Evolutionary conservation across 2,888 invertebrate genomes (phyloP).

Genomic region (Luperina nickerlii): DNA sequence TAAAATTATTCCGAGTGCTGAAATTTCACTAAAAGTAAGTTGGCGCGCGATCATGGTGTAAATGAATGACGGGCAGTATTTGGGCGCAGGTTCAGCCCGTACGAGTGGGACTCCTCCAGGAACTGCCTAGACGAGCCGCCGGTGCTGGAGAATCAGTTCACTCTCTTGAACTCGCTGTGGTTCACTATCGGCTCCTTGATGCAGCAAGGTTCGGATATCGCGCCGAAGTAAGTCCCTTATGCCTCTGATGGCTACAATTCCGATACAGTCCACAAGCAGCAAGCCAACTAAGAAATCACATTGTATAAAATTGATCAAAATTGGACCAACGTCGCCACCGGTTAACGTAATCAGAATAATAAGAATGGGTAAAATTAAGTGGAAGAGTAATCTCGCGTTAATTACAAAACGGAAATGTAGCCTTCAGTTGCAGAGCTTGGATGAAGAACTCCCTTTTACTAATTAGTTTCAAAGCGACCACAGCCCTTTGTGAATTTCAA

Average conservation of each 20-base stretch:
- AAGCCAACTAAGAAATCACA: conserved; percentile 30
- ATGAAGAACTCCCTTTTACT: conserved; percentile 84
- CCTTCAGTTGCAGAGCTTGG: conserved; percentile 82
- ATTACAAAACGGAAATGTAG: conserved; percentile 82
- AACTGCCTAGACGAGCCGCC: conserved; percentile 96
- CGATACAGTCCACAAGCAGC: conserved; percentile 58
- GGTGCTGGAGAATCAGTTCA: conserved; percentile 97
- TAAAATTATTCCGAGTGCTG: conserved; percentile 30
- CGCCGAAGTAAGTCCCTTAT: conserved; percentile 94
- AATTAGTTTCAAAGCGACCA: conserved; percentile 89
- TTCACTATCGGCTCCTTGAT: conserved; percentile 98
- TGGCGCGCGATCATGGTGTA: conserved; percentile 57
- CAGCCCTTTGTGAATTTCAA: conserved; percentile 88
- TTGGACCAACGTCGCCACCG: conserved; percentile 25
- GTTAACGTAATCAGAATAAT: conserved; percentile 52
- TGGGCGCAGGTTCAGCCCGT: conserved; percentile 95
- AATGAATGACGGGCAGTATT: conserved; percentile 82
- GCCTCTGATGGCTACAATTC: conserved; percentile 80
- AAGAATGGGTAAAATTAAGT: conserved; percentile 62
- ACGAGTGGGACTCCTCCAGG: conserved; percentile 98
- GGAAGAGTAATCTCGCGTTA: conserved; percentile 67
- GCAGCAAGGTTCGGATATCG: conserved; percentile 98
- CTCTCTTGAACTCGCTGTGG: conserved; percentile 97
- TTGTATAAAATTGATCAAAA: conserved; percentile 32
- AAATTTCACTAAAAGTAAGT: conserved; percentile 57